Evolutionary conservation across 2,797 vertebrate species (phyloP).

Genomic region (Anolis apletophallus): DNA sequence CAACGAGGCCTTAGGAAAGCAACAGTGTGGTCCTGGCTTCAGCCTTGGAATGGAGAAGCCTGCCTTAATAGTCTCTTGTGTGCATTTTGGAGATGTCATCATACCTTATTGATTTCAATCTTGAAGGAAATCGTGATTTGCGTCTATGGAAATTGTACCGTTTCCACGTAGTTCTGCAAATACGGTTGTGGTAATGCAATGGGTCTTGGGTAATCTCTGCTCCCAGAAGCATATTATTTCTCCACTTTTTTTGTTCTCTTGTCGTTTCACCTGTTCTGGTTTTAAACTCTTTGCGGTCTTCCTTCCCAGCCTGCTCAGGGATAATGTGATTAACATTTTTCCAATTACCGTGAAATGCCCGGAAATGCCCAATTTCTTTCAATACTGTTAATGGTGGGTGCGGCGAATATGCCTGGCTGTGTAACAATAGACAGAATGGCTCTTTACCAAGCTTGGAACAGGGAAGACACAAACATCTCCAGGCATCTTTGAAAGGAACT

Average conservation of each 20-base stretch:
- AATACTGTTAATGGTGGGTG: background rate
- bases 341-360: fast-evolving
- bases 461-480: background rate
- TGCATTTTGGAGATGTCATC: too few relatives aligned
- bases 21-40: too few relatives aligned
- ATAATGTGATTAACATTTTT: background rate
- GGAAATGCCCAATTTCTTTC: fast-evolving
- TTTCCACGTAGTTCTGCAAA: background rate
- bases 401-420: background rate
- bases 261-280: background rate
- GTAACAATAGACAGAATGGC: background rate
- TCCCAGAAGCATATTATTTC: too few relatives aligned
- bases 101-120: too few relatives aligned
- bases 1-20: too few relatives aligned
- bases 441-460: conserved; percentile 2
- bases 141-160: too few relatives aligned
- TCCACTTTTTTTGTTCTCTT: too few relatives aligned
- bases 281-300: background rate
- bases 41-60: background rate
- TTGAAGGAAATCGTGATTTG: too few relatives aligned
- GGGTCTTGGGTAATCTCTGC: background rate
- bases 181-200: background rate
- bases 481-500: conserved; percentile 29
- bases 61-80: background rate
- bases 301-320: background rate